Percentiles rank a stretch among this genome's conserved stretches.
phyloP scores from a whole-genome alignment of 2,113 vertebrate species.

The Psittacula cyanocephala region DNA sequence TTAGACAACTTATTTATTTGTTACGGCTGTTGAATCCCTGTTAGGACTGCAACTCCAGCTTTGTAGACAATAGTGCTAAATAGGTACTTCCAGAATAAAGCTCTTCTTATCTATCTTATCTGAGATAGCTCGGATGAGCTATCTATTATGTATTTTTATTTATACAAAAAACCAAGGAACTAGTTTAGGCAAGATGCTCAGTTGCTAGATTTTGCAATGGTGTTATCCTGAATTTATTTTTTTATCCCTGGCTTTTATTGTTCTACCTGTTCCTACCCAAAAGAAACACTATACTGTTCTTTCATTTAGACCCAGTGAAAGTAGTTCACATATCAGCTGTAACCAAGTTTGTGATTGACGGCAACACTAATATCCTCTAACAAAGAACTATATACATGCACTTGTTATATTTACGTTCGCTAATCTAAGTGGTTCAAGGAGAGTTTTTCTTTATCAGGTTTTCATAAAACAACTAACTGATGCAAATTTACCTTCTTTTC shows the following conservation, averaged over 20 bases:
- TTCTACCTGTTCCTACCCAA: not conserved
- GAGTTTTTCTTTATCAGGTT: constrained; percentile 33
- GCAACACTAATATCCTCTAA: not conserved
- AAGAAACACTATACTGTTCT: not conserved
- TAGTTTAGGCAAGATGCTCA: not conserved
- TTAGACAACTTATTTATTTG: not conserved
- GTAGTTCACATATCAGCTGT: not conserved
- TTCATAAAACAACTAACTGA: constrained; percentile 51
- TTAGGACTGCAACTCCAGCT: not conserved
- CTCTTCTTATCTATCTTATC: not conserved
- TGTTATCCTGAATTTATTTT: not conserved
- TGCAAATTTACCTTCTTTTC: constrained; percentile 53
- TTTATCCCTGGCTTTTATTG: not conserved
- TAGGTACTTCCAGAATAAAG: not conserved
- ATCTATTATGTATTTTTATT: not conserved
- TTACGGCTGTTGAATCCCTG: not conserved
- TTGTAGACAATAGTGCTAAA: not conserved
- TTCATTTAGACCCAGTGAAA: not conserved
- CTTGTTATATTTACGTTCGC: constrained; percentile 20
- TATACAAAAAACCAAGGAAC: not conserved
- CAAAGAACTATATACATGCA: not conserved
- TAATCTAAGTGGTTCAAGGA: constrained; percentile 63
- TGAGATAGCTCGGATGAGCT: not conserved
- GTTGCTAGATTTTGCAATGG: not conserved
- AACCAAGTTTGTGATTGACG: constrained; percentile 3